Percentiles rank a stretch among this genome's conserved stretches.
Conservation (phyloP, 2,888 invertebrate species). For the Agriopis aurantiaria region DNA sequence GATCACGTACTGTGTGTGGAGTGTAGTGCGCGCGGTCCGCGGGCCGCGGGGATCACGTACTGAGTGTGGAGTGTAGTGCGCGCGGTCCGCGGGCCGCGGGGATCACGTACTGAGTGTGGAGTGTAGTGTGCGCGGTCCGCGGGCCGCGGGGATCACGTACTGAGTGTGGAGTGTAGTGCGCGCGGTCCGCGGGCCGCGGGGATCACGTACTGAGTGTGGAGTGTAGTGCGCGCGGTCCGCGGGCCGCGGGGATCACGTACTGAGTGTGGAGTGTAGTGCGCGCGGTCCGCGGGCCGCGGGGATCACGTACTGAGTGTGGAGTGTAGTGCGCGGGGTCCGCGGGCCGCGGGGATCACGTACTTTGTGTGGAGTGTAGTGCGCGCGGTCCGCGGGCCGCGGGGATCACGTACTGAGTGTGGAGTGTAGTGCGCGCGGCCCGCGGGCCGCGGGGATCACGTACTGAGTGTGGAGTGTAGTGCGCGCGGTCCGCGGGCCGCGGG, state of each 20-base stretch:
- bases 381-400: slow-evolving; percentile 24
- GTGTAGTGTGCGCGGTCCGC: slow-evolving; percentile 8
- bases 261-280: background rate
- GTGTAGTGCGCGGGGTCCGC: slow-evolving; percentile 7
- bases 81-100: slow-evolving; percentile 24
- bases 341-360: slow-evolving; percentile 35
- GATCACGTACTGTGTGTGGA: background rate
- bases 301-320: background rate
- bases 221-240: slow-evolving; percentile 9
- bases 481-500: slow-evolving; percentile 24
- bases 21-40: slow-evolving; percentile 9
- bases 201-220: background rate
- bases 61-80: background rate
- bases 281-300: slow-evolving; percentile 24
- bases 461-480: background rate
- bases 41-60: slow-evolving; percentile 35
- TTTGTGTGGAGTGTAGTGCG: background rate
- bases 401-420: background rate
- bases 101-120: background rate
- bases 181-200: slow-evolving; percentile 24
- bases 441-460: slow-evolving; percentile 35
- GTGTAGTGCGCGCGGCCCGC: slow-evolving; percentile 9
- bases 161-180: background rate
- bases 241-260: slow-evolving; percentile 35
- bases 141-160: slow-evolving; percentile 35